Evolutionary conservation across 2,888 invertebrate species (phyloP).

Genomic region (Anaspis maculata): DNA sequence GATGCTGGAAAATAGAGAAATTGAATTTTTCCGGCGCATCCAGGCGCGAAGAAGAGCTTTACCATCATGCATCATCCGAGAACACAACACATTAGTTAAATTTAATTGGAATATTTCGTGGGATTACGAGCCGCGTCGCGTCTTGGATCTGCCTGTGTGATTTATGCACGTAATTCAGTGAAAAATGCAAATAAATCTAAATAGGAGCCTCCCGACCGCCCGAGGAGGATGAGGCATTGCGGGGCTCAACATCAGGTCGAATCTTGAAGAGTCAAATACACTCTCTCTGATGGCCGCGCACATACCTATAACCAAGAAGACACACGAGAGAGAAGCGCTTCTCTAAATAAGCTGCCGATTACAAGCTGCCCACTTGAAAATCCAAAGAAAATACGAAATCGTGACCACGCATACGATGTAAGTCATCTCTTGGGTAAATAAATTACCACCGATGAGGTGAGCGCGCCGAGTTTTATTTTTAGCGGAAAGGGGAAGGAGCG

Average conservation of each 20-base stretch:
- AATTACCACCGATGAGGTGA: slow-evolving; percentile 4
- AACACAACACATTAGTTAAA: slow-evolving; percentile 6
- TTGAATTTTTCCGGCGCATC: no score
- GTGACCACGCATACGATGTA: slow-evolving; percentile 18
- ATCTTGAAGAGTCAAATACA: no score
- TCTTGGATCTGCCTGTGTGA: no score
- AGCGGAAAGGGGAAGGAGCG: slow-evolving; percentile 1
- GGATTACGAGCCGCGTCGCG: slow-evolving; percentile 7
- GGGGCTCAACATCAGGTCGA: no score
- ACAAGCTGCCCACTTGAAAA: slow-evolving; percentile 17
- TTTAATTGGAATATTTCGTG: slow-evolving; percentile 8
- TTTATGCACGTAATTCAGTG: slow-evolving; percentile 10
- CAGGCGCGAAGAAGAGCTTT: no score
- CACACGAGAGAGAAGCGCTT: slow-evolving; percentile 3
- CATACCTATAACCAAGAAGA: no score
- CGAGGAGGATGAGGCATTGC: no score
- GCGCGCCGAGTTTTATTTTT: slow-evolving; percentile 3
- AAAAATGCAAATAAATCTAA: slow-evolving; percentile 10
- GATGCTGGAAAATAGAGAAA: no score
- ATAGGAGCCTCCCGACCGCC: no score
- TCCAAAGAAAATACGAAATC: slow-evolving; percentile 16
- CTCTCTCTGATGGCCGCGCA: no score
- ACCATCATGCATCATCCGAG: slow-evolving; percentile 7
- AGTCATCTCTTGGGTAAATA: slow-evolving; percentile 12
- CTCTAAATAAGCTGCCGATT: slow-evolving; percentile 15